Evolutionary conservation across 2,888 invertebrate genomes (phyloP).

Genomic region (Euphydryas editha): DNA sequence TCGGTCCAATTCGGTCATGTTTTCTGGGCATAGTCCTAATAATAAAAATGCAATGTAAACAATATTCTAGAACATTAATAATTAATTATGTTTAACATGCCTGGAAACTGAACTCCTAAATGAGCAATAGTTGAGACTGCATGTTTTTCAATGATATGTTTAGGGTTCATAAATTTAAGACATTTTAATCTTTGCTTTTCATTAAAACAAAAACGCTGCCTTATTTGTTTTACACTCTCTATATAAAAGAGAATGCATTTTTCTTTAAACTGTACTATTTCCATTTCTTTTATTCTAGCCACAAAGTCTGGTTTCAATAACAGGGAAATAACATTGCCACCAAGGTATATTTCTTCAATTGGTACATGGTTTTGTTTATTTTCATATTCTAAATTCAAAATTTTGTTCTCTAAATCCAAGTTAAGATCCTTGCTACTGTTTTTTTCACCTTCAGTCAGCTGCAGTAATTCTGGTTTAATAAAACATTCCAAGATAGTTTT

Average conservation of each 20-base stretch:
- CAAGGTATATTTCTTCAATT: slow-evolving; percentile 20
- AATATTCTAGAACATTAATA: slow-evolving; percentile 19
- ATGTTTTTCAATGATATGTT: slow-evolving; percentile 27
- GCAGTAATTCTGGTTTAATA: slow-evolving; percentile 28
- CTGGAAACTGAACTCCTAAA: slow-evolving; percentile 23
- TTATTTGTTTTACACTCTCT: slow-evolving; percentile 32
- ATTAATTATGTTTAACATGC: slow-evolving; percentile 15
- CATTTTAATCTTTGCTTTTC: slow-evolving; percentile 31
- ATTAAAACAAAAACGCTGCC: slow-evolving; percentile 28
- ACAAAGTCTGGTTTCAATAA: slow-evolving; percentile 11
- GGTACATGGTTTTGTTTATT: slow-evolving; percentile 26
- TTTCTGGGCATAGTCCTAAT: slow-evolving; percentile 36
- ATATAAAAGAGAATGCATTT: slow-evolving; percentile 34
- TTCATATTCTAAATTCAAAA: slow-evolving; percentile 23
- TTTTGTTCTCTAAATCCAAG: slow-evolving; percentile 19
- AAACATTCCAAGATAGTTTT: slow-evolving; percentile 33
- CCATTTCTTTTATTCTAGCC: slow-evolving; percentile 21
- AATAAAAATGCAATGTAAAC: slow-evolving; percentile 23
- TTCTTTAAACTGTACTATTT: slow-evolving; percentile 20
- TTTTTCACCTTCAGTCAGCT: slow-evolving; percentile 30
- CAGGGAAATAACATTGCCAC: slow-evolving; percentile 26
- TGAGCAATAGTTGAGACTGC: slow-evolving; percentile 22
- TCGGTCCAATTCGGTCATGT: slow-evolving; percentile 35
- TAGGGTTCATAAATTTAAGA: slow-evolving; percentile 30
- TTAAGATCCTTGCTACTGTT: neutral